Conservation (phyloP, 2,888 invertebrate genomes). For the Volucella inanis region DNA sequence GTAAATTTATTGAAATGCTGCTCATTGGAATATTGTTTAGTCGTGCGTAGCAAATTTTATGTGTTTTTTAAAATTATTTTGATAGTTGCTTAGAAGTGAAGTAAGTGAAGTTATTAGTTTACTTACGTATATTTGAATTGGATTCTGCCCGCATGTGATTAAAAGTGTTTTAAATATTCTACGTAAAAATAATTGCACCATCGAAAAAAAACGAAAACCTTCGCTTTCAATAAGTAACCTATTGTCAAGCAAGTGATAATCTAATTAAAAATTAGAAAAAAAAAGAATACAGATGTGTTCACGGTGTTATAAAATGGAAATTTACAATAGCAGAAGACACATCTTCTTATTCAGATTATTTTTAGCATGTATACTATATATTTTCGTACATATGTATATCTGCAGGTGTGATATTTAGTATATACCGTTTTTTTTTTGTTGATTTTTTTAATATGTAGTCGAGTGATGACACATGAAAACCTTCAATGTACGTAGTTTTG, state of each 20-base stretch:
- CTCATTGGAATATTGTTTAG: neutral
- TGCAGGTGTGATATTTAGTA: too few species aligned
- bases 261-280: neutral
- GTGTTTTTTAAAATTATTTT: neutral
- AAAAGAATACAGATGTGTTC: too few species aligned
- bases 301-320: neutral
- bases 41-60: constrained; percentile 17
- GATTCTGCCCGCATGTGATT: neutral
- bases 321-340: neutral
- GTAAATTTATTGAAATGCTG: constrained; percentile 9
- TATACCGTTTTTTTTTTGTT: too few species aligned
- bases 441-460: too few species aligned
- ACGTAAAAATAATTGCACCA: neutral
- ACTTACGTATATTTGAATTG: neutral
- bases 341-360: neutral
- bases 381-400: too few species aligned
- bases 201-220: neutral
- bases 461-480: too few species aligned
- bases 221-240: constrained; percentile 3
- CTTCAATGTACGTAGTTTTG: too few species aligned
- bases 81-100: neutral
- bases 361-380: too few species aligned
- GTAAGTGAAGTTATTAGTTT: neutral
- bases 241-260: constrained; percentile 7
- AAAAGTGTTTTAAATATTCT: neutral